Conservation (phyloP, 2,797 vertebrate genomes). For the Iguana delicatissima region DNA sequence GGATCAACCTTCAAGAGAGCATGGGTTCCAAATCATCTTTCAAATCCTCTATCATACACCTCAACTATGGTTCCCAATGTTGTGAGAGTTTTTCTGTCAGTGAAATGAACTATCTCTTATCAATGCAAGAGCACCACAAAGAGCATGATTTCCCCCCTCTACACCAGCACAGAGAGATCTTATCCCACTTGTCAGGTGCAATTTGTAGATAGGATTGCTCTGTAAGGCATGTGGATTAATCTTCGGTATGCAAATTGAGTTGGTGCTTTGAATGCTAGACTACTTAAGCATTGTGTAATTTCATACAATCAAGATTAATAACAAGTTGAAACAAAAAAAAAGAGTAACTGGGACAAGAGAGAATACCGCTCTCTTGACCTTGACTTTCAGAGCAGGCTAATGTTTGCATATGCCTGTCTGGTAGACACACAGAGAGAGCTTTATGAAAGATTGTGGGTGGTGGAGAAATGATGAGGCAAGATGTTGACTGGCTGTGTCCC, state of each 20-base stretch:
- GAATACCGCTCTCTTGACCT: background rate
- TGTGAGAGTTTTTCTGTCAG: background rate
- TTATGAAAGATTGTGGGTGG: background rate
- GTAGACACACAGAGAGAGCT: no score
- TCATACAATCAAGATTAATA: slow-evolving; percentile 1
- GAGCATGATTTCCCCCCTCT: background rate
- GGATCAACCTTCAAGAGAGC: background rate
- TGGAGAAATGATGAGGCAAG: background rate
- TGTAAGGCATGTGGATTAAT: background rate
- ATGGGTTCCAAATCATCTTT: background rate
- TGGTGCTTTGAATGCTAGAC: background rate
- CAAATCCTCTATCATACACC: background rate
- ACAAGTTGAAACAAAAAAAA: background rate
- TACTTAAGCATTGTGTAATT: background rate
- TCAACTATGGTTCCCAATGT: background rate
- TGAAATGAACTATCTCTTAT: background rate
- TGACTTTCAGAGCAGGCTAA: background rate
- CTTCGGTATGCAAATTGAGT: background rate
- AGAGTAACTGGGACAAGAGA: background rate
- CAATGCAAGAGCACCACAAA: background rate
- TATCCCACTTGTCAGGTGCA: background rate
- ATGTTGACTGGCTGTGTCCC: no score
- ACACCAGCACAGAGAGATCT: background rate
- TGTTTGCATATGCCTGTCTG: no score
- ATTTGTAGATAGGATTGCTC: background rate